Evolutionary conservation across 1,140 invertebrate genomes (phyloP), one percentile per base, ranked within the genome.

Genomic region (Cydia pomonella): DNA sequence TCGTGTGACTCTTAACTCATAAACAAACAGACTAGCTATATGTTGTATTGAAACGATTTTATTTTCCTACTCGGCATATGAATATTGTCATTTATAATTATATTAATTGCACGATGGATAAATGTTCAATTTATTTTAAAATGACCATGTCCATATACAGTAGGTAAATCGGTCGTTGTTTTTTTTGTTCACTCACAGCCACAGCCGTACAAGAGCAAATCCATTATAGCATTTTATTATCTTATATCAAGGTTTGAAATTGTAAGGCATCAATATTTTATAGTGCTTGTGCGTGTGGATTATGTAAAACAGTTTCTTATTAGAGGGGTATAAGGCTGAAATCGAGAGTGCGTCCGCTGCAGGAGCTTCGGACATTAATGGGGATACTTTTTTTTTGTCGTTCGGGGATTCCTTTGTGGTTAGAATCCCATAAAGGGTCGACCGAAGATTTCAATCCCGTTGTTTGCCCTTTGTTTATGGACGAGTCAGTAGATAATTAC

Each of bases 181-280:
- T 82, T n/a, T 83, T 75, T 86, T 79, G 81, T 84, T 41, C 79
- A 79, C 77, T 78, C 76, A 76, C 77, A 80, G 79, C 82, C 83
- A 83, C 81, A 84, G 76, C 76, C 75, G 73, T 80, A 87, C 77
- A 80, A 83, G 80, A 86, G 82, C 81, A 82, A 87, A 90, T 88
- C 86, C 87, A 89, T 91, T 89, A 90, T 87, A 88, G 82, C 80
- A 81, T 87, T 91, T 91, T 90, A 92, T 90, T 90, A 90, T 90
- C 88, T 87, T 79, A 82, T 82, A 87, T 89, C 84, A 87, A 87
- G 83, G 81, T 86, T 85, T 75, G 81, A 81, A 85, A 84, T 89
- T 83, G 84, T 86, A 87, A 84, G 83, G 79, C 83, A 86, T 84
- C 81, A 80, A 73, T 76, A 79, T 82, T 80, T 86, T 81, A 83